Evolutionary conservation across 2,888 invertebrate genomes (phyloP), one percentile per base, ranked within the genome.

Genomic region (Sisyra terminalis): DNA sequence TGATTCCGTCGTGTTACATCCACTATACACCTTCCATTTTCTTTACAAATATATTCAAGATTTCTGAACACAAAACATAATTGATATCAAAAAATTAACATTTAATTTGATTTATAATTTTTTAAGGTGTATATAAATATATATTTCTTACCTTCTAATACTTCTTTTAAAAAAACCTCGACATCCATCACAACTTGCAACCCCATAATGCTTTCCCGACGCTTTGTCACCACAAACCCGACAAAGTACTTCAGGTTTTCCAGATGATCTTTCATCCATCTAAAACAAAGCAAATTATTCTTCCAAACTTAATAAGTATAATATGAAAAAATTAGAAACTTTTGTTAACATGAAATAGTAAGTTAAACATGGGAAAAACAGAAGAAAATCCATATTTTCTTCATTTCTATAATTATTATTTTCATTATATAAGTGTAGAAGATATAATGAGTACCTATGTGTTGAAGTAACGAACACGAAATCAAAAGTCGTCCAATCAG

Each of bases 81-180:
- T 11, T 9, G 18, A 43, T 11, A 13, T 16, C 14, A 44, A 40
- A 17, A 29, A 8, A 3, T 29, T 15, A 14, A 10, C 17, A 24
- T 42, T 18, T 11, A 38, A n/a, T 38, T 10, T 42, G n/a, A n/a
- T n/a, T n/a, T n/a, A n/a, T n/a, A n/a, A n/a, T n/a, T n/a, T n/a
- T n/a, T n/a, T n/a, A n/a, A 39, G 5, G 6, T 39, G 34, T 35
- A 17, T 18, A 31, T 42, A 15, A 24, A 9, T n/a, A 34, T 7
- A n/a, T 8, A 14, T 13, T 29, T 14, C 8, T 57, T 66, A 83
- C 83, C 85, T 75, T 57, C 93, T 70, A 51, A 93, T 89, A 56
- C 87, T 87, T 50, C 92, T 67, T 61, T 93, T 94, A 69, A 94
- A 94, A 67, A 94, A 93, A 3, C 93, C 93, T 40, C 93, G 68